Evolutionary conservation across 2,888 invertebrate species (phyloP).

Genomic region (Romanomermis culicivorax): DNA sequence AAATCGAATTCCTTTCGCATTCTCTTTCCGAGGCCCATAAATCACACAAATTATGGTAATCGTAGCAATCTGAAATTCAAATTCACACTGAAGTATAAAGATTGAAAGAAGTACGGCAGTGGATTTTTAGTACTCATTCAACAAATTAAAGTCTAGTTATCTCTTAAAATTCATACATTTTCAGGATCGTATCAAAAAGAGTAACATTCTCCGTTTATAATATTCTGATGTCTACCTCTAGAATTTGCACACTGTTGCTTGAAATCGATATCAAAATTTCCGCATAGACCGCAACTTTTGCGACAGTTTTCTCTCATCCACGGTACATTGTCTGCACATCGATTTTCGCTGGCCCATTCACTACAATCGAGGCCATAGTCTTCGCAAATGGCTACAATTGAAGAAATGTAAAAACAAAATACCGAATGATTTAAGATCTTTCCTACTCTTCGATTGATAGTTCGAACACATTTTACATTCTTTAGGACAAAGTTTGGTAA

Average conservation of each 20-base stretch:
- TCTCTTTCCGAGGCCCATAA: neutral
- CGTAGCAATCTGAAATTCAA: neutral
- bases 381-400: neutral
- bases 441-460: too few relatives aligned
- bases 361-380: neutral
- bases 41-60: neutral
- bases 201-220: too few relatives aligned
- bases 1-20: neutral
- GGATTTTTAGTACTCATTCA: too few relatives aligned
- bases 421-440: too few relatives aligned
- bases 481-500: neutral
- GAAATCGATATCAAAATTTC: neutral
- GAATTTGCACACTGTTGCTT: neutral
- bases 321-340: neutral
- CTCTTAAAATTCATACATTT: too few relatives aligned
- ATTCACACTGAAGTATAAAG: too few relatives aligned
- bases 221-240: neutral
- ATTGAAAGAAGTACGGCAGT: too few relatives aligned
- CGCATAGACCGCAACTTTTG: neutral
- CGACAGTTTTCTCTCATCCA: constrained; percentile 8
- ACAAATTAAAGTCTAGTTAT: too few relatives aligned
- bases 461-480: neutral
- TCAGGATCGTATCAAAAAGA: too few relatives aligned
- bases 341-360: neutral
- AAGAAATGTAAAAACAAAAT: neutral